A percentile compares a stretch with the other conserved stretches of the same genome.
Evolutionary conservation across 1,140 invertebrate genomes (phyloP).

Genomic region (Nylanderia fulva): DNA sequence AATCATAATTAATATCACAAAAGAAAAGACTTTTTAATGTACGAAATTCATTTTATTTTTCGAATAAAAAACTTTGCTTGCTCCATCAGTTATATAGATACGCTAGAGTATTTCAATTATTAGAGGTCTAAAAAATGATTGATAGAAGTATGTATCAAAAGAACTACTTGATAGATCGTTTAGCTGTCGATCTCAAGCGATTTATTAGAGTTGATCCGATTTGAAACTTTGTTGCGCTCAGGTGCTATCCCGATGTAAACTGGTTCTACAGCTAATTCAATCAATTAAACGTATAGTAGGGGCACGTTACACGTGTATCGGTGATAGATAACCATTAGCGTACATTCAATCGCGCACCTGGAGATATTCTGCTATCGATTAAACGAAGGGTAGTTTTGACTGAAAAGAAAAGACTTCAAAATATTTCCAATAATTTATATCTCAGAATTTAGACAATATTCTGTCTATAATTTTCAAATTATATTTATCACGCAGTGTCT

Average conservation of each 20-base stretch:
- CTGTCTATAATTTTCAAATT: neutral
- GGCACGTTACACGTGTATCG: conserved; percentile 49
- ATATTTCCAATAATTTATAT: neutral
- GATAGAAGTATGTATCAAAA: conserved; percentile 37
- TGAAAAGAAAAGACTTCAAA: conserved; percentile 10
- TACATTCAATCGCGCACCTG: conserved; percentile 48
- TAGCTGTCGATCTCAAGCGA: neutral
- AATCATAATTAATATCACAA: neutral
- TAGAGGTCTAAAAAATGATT: conserved; percentile 52
- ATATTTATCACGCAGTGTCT: neutral
- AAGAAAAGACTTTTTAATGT: neutral
- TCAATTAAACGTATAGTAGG: conserved; percentile 55
- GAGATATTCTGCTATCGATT: neutral
- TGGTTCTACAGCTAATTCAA: conserved; percentile 59
- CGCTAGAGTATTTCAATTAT: neutral
- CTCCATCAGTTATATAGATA: neutral
- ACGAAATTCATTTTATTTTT: neutral
- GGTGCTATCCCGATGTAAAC: conserved; percentile 54
- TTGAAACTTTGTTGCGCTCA: conserved; percentile 52
- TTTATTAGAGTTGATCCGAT: conserved; percentile 58
- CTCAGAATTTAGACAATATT: neutral
- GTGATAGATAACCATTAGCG: conserved; percentile 60
- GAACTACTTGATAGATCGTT: conserved; percentile 55
- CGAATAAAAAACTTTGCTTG: neutral
- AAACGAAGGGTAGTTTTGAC: neutral